phyloP scores from a whole-genome alignment of 2,797 vertebrate species.

The Mallotus villosus region DNA sequence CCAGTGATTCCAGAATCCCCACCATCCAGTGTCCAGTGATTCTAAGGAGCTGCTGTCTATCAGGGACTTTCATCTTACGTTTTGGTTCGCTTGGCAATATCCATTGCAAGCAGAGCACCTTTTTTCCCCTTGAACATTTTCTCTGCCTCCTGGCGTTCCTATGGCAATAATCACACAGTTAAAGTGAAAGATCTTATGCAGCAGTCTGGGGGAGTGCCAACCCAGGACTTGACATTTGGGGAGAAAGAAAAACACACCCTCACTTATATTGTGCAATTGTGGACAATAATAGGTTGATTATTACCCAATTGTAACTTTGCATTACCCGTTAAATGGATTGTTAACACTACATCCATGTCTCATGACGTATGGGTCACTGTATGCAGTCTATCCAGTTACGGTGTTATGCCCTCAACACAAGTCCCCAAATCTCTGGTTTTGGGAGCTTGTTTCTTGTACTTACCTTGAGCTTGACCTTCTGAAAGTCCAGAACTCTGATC shows the following conservation, averaged over 20 bases:
- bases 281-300: neutral
- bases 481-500: constrained; percentile 94
- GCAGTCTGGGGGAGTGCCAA: neutral
- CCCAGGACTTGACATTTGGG: neutral
- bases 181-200: constrained; percentile 66
- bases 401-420: too few relatives aligned
- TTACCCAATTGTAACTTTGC: neutral
- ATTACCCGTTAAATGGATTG: neutral
- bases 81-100: constrained; percentile 98
- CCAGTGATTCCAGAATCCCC: constrained; percentile 25
- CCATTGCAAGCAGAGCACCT: constrained; percentile 99
- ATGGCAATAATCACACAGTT: constrained; percentile 88
- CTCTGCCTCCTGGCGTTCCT: constrained; percentile 99
- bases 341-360: neutral
- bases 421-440: neutral
- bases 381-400: neutral
- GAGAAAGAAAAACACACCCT: neutral
- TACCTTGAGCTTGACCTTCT: constrained; percentile 96
- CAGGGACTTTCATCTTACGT: constrained; percentile 89
- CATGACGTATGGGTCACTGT: neutral
- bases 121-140: constrained; percentile 99
- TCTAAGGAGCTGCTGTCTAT: constrained; percentile 82
- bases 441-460: constrained; percentile 37
- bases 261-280: neutral
- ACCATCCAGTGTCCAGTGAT: constrained; percentile 71